phyloP scores from a whole-genome alignment of 2,797 vertebrate genomes.

The Darevskia mixta region DNA sequence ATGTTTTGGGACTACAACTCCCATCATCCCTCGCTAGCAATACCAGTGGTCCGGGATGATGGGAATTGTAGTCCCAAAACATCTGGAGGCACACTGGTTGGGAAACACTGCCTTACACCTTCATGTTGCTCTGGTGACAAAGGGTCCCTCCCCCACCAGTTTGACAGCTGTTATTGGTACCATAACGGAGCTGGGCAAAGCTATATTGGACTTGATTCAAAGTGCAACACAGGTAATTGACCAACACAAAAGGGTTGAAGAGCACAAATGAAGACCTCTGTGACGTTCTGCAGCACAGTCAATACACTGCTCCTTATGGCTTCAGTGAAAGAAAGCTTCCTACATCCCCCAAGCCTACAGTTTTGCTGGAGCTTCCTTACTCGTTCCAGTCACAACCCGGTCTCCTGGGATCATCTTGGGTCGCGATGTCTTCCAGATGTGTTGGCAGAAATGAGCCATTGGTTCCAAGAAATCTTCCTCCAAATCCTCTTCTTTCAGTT shows the following conservation, averaged over 20 bases:
- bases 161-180: background rate
- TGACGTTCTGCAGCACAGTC: no score
- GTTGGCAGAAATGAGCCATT: constrained; percentile 46
- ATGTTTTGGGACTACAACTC: no score
- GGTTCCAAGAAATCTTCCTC: constrained; percentile 56
- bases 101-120: no score
- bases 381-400: constrained; percentile 49
- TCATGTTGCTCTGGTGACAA: no score
- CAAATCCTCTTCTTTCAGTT: constrained; percentile 53
- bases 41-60: no score
- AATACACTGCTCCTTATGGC: background rate
- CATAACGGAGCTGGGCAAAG: background rate
- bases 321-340: background rate
- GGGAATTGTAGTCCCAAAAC: no score
- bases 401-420: constrained; percentile 55
- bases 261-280: background rate
- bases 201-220: background rate
- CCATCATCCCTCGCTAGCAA: no score
- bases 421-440: constrained; percentile 49
- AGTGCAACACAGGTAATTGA: background rate
- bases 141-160: background rate
- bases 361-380: constrained; percentile 42
- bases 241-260: background rate
- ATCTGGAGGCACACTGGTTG: no score
- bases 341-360: background rate